A percentile compares a stretch with the other conserved stretches of the same genome.
Conservation (phyloP, 2,113 vertebrate genomes). For the Pollimyrus isidori region DNA sequence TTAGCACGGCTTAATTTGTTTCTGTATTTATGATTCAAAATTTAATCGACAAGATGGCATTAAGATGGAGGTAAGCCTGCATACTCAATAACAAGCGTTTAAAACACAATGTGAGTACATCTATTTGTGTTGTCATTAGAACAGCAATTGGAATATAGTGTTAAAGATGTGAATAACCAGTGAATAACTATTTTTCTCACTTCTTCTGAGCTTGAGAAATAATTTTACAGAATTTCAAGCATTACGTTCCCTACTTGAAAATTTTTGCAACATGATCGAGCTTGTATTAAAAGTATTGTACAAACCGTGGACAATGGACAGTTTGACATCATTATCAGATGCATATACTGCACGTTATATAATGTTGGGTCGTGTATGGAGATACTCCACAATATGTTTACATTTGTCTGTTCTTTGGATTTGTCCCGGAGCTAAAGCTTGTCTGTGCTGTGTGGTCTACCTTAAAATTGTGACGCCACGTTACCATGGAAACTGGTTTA, state of each 20-base stretch:
- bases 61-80: neutral
- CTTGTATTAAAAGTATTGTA: neutral
- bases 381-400: conserved; percentile 46
- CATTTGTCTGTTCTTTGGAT: conserved; percentile 28
- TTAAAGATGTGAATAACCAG: neutral
- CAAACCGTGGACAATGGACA: neutral
- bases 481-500: conserved; percentile 76
- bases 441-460: conserved; percentile 36
- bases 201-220: conserved; percentile 3
- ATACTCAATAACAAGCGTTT: neutral
- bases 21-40: conserved; percentile 3
- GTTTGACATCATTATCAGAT: neutral
- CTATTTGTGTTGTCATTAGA: neutral
- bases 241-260: neutral
- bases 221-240: neutral
- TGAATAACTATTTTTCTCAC: neutral
- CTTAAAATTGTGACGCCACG: conserved; percentile 71
- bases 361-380: conserved; percentile 2
- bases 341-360: neutral
- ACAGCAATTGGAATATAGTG: neutral
- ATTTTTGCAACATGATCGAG: neutral
- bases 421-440: conserved; percentile 36
- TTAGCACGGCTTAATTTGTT: neutral
- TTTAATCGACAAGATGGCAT: neutral
- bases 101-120: neutral